Evolutionary conservation across 2,888 invertebrate genomes (phyloP).

Genomic region (Byasa hedistus): DNA sequence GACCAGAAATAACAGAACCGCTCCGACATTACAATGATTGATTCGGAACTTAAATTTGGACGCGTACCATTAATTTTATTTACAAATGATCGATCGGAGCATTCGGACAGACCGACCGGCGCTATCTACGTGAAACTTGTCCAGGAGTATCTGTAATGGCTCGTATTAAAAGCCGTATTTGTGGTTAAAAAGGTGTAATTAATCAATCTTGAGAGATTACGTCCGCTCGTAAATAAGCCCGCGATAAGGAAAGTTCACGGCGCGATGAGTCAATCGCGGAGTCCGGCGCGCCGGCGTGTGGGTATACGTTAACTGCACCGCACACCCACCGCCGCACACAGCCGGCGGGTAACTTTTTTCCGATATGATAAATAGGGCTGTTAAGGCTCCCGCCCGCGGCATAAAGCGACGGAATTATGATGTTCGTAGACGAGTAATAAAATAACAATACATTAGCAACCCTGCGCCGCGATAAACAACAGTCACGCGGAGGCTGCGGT

Average conservation of each 20-base stretch:
- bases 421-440: constrained; percentile 59
- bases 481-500: constrained; percentile 75
- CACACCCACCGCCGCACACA: constrained; percentile 53
- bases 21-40: constrained; percentile 55
- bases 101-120: constrained; percentile 43
- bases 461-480: constrained; percentile 73
- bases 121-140: no score
- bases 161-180: constrained; percentile 38
- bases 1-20: no score
- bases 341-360: constrained; percentile 59
- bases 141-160: no score
- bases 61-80: constrained; percentile 69
- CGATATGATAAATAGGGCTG: constrained; percentile 60
- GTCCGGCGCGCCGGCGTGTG: constrained; percentile 37
- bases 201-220: constrained; percentile 35
- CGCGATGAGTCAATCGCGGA: constrained; percentile 30
- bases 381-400: constrained; percentile 63
- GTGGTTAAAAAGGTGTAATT: constrained; percentile 44
- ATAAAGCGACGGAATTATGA: constrained; percentile 67
- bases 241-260: constrained; percentile 31
- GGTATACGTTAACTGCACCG: constrained; percentile 58
- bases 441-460: constrained; percentile 67
- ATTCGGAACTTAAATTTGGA: constrained; percentile 55
- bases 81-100: constrained; percentile 62
- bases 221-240: constrained; percentile 33